phyloP scores from a whole-genome alignment of 2,113 vertebrate genomes.

The Planiliza haematocheilus region DNA sequence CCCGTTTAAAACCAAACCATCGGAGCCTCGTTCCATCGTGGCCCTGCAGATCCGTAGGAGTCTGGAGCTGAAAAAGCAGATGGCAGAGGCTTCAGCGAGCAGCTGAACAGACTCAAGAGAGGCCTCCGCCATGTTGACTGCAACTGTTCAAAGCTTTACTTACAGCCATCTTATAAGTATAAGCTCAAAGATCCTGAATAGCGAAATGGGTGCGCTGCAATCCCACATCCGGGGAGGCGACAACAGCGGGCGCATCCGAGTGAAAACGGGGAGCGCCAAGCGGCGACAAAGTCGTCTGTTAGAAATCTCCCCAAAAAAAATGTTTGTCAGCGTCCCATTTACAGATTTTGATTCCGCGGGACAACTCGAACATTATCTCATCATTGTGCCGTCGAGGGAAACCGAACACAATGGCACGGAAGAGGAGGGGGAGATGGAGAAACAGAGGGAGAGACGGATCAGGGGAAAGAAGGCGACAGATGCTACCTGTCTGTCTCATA shows the following conservation, averaged over 20 bases:
- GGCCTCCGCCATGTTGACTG: slow-evolving; percentile 55
- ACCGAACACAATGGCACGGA: slow-evolving; percentile 63
- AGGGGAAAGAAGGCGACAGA: slow-evolving; percentile 80
- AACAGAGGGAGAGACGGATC: slow-evolving; percentile 64
- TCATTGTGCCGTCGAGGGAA: slow-evolving; percentile 58
- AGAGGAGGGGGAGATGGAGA: slow-evolving; percentile 51
- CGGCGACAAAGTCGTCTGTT: not conserved
- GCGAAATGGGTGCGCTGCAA: not conserved
- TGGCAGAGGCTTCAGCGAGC: slow-evolving; percentile 55
- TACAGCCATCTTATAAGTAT: slow-evolving; percentile 13
- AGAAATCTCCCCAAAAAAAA: not conserved
- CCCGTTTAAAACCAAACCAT: slow-evolving; percentile 66
- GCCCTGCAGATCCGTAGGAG: slow-evolving; percentile 65
- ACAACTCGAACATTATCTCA: slow-evolving; percentile 67
- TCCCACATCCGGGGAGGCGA: not conserved
- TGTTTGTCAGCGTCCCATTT: not conserved
- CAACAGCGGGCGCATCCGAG: not conserved
- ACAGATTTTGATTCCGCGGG: slow-evolving; percentile 31
- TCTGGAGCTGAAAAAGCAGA: slow-evolving; percentile 71
- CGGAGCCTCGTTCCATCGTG: slow-evolving; percentile 59
- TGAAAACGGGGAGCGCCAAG: not conserved
- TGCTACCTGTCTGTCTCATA: slow-evolving; percentile 86
- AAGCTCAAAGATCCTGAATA: not conserved
- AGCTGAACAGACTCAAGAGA: slow-evolving; percentile 64
- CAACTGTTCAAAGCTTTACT: slow-evolving; percentile 39